Conservation (phyloP, 2,888 invertebrate genomes). For the Flabesymbios commensalis region DNA sequence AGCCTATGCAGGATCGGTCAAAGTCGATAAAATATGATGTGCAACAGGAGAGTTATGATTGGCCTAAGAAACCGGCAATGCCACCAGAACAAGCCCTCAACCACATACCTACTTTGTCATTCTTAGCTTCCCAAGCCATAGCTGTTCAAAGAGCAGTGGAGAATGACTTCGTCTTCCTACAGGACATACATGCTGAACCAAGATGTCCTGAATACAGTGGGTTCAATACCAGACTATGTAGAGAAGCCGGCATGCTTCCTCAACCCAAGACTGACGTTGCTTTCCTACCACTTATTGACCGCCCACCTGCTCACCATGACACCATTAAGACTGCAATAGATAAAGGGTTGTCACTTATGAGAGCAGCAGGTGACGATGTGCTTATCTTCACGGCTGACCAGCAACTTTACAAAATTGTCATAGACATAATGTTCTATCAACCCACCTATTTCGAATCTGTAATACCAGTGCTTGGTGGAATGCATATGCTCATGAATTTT, state of each 20-base stretch:
- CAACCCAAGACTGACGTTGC: constrained; percentile 2
- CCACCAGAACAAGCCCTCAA: not conserved
- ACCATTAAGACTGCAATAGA: constrained; percentile 8
- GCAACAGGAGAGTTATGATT: too few relatives aligned
- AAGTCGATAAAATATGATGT: not conserved
- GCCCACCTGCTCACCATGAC: constrained; percentile 10
- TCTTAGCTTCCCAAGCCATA: not conserved
- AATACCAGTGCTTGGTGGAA: not conserved
- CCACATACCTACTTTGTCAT: constrained; percentile 1
- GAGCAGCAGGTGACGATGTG: constrained; percentile 1
- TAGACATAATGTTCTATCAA: constrained; percentile 1
- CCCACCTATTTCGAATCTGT: not conserved
- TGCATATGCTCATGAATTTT: constrained; percentile 4
- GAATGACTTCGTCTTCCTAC: constrained; percentile 3
- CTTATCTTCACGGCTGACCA: constrained; percentile 1
- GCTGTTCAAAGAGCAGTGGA: constrained; percentile 1
- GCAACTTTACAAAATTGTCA: constrained; percentile 2
- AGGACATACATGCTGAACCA: constrained; percentile 4
- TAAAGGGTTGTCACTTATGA: constrained; percentile 8
- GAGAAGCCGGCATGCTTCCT: constrained; percentile 2
- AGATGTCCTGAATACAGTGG: constrained; percentile 6
- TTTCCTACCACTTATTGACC: constrained; percentile 3
- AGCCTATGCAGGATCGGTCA: not conserved
- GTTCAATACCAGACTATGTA: constrained; percentile 5
- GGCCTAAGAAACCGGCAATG: constrained; percentile 3